Conservation (phyloP, 2,113 vertebrate genomes). For the Alethe castanea region DNA sequence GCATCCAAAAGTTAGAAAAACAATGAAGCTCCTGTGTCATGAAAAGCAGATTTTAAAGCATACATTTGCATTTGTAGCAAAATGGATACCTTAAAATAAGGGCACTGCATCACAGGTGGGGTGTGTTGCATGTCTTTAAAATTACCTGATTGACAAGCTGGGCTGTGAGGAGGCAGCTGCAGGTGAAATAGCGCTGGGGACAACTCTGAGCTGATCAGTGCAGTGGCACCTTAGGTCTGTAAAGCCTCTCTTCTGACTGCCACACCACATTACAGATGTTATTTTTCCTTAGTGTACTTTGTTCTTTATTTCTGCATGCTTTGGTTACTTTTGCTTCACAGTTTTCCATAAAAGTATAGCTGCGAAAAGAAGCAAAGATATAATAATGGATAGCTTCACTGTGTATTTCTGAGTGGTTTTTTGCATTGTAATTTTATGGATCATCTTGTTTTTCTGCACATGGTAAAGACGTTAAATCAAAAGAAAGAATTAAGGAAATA, state of each 20-base stretch:
- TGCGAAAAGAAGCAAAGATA: background rate
- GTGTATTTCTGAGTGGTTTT: background rate
- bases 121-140: background rate
- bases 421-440: background rate
- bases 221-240: background rate
- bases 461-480: background rate
- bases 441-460: background rate
- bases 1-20: background rate
- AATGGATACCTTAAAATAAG: background rate
- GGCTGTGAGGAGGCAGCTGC: background rate
- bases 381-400: background rate
- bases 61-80: background rate
- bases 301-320: background rate
- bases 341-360: background rate
- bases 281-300: background rate
- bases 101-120: background rate
- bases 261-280: background rate
- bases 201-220: background rate
- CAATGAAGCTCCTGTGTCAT: background rate
- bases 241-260: background rate
- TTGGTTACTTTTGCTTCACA: background rate
- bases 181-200: background rate
- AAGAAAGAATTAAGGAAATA: background rate
- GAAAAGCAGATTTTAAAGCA: background rate
- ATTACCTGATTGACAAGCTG: background rate